Evolutionary conservation across 2,797 vertebrate genomes (phyloP).

Genomic region (Lemur catta): DNA sequence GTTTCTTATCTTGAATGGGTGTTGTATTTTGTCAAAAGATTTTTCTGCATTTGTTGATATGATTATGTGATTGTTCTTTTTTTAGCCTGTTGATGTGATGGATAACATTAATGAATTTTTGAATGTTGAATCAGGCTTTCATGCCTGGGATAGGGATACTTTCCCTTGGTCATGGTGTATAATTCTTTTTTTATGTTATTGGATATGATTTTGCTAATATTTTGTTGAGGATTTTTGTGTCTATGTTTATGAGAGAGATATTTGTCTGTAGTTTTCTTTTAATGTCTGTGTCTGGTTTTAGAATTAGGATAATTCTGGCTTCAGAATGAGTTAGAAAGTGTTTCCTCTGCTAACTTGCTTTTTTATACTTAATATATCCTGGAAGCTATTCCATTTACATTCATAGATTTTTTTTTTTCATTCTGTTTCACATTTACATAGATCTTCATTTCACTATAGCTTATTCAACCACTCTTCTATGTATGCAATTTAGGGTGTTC

Average conservation of each 20-base stretch:
- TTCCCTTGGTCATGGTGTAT: neutral
- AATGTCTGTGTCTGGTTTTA: neutral
- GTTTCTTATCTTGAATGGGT: neutral
- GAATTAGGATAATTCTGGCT: neutral
- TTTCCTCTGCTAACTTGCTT: neutral
- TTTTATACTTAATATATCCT: neutral
- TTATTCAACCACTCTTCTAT: neutral
- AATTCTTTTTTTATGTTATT: neutral
- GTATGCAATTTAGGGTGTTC: neutral
- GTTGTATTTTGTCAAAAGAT: neutral
- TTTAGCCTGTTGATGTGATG: neutral
- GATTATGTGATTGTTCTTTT: neutral
- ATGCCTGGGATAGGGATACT: neutral
- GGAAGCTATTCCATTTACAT: neutral
- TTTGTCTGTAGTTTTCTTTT: neutral
- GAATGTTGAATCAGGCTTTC: neutral
- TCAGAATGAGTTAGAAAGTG: neutral
- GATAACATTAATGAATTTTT: neutral
- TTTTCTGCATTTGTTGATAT: neutral
- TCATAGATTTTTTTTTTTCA: neutral
- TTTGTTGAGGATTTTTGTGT: neutral
- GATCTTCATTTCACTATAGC: neutral
- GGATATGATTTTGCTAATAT: too few relatives aligned
- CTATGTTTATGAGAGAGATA: neutral
- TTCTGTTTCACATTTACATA: neutral